Percentiles rank a stretch among this genome's conserved stretches.
Conservation (phyloP, 2,888 invertebrate species). For the Andrena flavipes region DNA sequence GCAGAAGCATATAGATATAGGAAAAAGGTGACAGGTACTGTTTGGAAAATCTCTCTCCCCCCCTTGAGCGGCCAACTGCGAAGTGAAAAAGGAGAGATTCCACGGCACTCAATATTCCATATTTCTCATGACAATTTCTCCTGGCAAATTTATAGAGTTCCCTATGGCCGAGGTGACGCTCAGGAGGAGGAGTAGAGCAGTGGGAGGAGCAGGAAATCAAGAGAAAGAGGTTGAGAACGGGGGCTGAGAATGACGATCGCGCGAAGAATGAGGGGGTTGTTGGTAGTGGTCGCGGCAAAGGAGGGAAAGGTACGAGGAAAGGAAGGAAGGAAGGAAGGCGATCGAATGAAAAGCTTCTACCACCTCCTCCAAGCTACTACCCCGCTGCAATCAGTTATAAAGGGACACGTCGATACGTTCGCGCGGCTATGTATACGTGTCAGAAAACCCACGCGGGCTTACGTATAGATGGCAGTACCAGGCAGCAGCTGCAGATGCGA, state of each 20-base stretch:
- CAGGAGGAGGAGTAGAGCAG: neutral
- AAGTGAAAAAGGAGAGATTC: constrained; percentile 40
- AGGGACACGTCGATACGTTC: constrained; percentile 66
- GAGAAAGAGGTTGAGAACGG: constrained; percentile 40
- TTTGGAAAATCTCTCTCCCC: constrained; percentile 26
- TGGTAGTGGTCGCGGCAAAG: constrained; percentile 53
- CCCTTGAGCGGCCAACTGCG: constrained; percentile 31
- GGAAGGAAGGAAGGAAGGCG: constrained; percentile 48
- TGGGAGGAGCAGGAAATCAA: constrained; percentile 40
- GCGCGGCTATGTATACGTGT: constrained; percentile 22
- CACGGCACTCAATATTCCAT: constrained; percentile 77
- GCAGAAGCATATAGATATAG: too few species aligned
- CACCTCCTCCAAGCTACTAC: constrained; percentile 54
- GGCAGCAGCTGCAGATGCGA: constrained; percentile 16
- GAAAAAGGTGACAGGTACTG: neutral
- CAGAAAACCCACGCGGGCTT: constrained; percentile 37
- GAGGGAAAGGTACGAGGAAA: constrained; percentile 30
- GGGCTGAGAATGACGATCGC: constrained; percentile 59
- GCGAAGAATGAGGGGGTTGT: constrained; percentile 54
- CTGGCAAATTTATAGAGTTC: constrained; percentile 79
- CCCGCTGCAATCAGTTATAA: constrained; percentile 68
- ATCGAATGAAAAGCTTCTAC: constrained; percentile 67
- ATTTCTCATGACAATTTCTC: constrained; percentile 79
- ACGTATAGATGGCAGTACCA: constrained; percentile 48
- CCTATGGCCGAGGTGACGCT: constrained; percentile 59